Conservation (phyloP, 1,140 invertebrate species). For the Aphidius ervi region DNA sequence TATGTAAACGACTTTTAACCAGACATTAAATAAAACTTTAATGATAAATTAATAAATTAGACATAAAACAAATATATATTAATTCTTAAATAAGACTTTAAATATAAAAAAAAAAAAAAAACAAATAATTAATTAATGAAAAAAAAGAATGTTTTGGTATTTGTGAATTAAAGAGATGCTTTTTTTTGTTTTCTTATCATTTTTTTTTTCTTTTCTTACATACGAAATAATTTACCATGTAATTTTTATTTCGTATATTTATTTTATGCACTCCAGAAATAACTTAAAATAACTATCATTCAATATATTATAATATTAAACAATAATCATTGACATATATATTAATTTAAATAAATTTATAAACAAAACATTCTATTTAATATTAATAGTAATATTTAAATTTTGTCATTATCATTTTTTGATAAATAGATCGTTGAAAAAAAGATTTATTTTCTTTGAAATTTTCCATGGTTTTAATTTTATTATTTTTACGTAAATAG, state of each 20-base stretch:
- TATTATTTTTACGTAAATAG: too few relatives aligned
- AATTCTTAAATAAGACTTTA: background rate
- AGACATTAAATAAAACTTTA: conserved; percentile 24
- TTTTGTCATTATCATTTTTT: background rate
- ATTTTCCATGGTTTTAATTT: too few relatives aligned
- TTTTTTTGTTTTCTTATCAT: conserved; percentile 16
- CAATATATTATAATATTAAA: conserved; percentile 6
- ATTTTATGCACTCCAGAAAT: background rate
- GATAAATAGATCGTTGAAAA: background rate
- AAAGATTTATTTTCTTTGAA: background rate
- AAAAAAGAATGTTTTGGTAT: conserved; percentile 35
- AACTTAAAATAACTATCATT: conserved; percentile 7
- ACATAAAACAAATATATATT: background rate
- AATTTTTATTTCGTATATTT: background rate
- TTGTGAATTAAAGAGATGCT: conserved; percentile 8
- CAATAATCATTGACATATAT: background rate
- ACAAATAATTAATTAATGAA: conserved; percentile 26
- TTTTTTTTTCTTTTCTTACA: conserved; percentile 31
- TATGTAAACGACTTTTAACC: conserved; percentile 26
- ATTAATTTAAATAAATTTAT: conserved; percentile 12
- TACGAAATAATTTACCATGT: background rate
- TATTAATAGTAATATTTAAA: background rate
- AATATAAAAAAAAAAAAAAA: conserved; percentile 10
- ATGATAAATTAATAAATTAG: conserved; percentile 34
- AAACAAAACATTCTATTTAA: conserved; percentile 3